Base-by-base conservation (phyloP, 2,888 invertebrate genomes). In the Ernsta delagoae region DNA sequence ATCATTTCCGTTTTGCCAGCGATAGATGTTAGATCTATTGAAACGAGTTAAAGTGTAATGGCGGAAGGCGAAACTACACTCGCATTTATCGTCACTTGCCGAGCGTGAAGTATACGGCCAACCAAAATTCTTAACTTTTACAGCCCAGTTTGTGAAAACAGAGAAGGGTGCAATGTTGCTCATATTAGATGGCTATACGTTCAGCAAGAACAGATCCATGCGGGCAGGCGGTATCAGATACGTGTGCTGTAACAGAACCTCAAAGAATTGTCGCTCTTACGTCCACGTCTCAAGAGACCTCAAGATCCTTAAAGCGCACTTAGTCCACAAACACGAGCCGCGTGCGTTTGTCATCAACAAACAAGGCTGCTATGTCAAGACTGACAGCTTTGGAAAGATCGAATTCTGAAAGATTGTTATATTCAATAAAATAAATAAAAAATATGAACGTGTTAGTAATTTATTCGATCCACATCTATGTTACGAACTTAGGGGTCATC, bases 161-260 rank as follows among this genome's bases (percentile, higher is more conserved):
- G 53, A 31, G 4, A 45, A 66, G 5, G 82, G 82, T 0, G 73
- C 65, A 0, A 65, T 67, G 4, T 64, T 83, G 7, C 70, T 83
- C 6, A 71, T 84, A 3, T 69, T 79, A 36, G 71, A 75, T 24
- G 79, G 78, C 5, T 81, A 77, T 45, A 73, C 83, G 0, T 84
- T 78, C 71, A 82, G 79, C 66, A 81, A 74, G 64, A 80, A 79
- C 43, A 71, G 75, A 5, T 71, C 1, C 1, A 34, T 79, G 9
- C 66, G 75, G 2, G 39, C 74, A 0, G 75, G 75, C 2, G 79
- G 79, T 1, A 9, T 7, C 4, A 74, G 78, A 39, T 82, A 73
- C 43, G 77, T 75, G 0, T 82, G 82, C 31, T 75, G 75, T 9
- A 80, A 71, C 60, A 71, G 77, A 1, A 34, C 74, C 39, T 80